Conservation (phyloP, 2,888 invertebrate genomes). For the Ornithoptera alexandrae region DNA sequence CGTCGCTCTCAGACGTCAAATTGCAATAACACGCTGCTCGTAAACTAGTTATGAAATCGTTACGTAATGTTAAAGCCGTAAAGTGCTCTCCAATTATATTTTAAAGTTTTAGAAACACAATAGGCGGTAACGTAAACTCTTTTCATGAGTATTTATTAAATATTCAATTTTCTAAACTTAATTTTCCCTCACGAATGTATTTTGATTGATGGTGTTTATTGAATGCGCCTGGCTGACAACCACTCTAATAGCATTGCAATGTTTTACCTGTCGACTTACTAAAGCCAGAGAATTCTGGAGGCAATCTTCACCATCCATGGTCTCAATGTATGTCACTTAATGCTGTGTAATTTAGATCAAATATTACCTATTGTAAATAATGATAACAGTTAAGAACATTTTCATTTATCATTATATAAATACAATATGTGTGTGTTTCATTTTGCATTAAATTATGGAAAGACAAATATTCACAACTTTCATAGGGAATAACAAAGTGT, state of each 20-base stretch:
- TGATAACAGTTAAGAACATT: too few relatives aligned
- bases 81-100: constrained; percentile 30
- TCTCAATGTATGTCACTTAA: too few relatives aligned
- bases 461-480: not conserved
- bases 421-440: not conserved
- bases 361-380: too few relatives aligned
- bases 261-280: too few relatives aligned
- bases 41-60: constrained; percentile 42
- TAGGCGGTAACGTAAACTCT: constrained; percentile 5
- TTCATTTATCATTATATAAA: not conserved
- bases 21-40: constrained; percentile 63
- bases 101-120: constrained; percentile 16
- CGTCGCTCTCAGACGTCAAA: constrained; percentile 60
- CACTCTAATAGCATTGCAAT: too few relatives aligned
- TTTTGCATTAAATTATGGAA: not conserved
- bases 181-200: too few relatives aligned
- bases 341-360: too few relatives aligned
- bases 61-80: constrained; percentile 31
- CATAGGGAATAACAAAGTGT: constrained; percentile 46
- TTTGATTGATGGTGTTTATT: too few relatives aligned
- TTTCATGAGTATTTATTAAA: not conserved
- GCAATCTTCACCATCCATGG: too few relatives aligned
- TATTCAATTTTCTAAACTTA: too few relatives aligned
- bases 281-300: too few relatives aligned
- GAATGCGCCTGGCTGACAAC: too few relatives aligned